Conservation (phyloP, 2,888 invertebrate genomes). For the Steromphala cineraria region DNA sequence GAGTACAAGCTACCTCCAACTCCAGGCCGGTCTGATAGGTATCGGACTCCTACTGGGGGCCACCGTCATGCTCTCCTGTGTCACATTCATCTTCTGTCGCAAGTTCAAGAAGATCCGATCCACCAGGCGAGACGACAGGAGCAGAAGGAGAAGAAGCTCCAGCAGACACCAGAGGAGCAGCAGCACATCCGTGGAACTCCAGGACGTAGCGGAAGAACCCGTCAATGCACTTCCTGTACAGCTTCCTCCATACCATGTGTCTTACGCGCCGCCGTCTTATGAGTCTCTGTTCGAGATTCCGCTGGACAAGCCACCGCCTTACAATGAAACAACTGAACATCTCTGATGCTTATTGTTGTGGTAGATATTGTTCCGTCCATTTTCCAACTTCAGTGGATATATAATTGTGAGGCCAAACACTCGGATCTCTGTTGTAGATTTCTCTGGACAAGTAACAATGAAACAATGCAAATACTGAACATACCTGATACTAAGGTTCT, state of each 20-base stretch:
- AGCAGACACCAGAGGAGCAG: background rate
- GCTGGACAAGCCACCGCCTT: background rate
- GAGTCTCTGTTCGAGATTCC: background rate
- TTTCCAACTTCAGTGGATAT: too few species aligned
- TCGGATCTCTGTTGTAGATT: too few species aligned
- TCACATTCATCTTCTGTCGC: background rate
- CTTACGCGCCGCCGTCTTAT: background rate
- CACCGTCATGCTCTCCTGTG: background rate
- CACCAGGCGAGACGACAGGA: background rate
- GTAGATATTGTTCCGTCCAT: background rate
- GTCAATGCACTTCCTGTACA: background rate
- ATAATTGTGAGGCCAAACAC: too few species aligned
- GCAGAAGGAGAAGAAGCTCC: background rate
- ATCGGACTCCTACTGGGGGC: background rate
- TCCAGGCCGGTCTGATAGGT: background rate
- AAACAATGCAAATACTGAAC: too few species aligned
- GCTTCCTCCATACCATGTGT: background rate
- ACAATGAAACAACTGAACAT: background rate
- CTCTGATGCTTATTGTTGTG: background rate
- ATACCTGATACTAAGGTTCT: too few species aligned
- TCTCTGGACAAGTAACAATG: too few species aligned
- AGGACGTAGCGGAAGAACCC: background rate
- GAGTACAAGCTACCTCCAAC: background rate
- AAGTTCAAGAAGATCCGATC: background rate
- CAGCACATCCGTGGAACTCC: background rate